These are phyloP conservation scores for Neuroscelio doddi DNA, from an alignment of 2,888 invertebrate genomes.

Conservation along the genomic window DNA sequence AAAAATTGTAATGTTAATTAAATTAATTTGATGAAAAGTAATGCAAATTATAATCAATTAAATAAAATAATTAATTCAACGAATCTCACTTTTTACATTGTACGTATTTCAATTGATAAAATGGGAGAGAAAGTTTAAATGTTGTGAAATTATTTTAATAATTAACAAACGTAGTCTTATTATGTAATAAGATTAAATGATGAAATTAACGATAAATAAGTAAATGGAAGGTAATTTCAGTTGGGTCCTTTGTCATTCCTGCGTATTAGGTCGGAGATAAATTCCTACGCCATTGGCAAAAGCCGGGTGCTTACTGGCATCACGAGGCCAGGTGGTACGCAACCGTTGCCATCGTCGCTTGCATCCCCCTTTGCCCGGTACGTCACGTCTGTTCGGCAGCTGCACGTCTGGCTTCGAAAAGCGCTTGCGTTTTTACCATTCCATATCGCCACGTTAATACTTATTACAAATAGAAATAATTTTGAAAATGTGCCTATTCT, in stretches of 20 bases:
- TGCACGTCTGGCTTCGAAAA: slow-evolving; percentile 50
- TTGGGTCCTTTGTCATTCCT: slow-evolving; percentile 18
- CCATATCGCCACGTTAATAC: neutral
- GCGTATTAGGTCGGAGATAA: slow-evolving; percentile 24
- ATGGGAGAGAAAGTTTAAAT: too few species aligned
- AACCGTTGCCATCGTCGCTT: slow-evolving; percentile 64
- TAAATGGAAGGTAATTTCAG: slow-evolving; percentile 13
- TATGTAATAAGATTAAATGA: too few species aligned
- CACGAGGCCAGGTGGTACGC: slow-evolving; percentile 67
- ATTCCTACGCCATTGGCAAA: slow-evolving; percentile 55
- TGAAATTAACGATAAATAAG: too few species aligned
- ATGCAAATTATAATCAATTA: too few species aligned
- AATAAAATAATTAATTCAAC: too few species aligned
- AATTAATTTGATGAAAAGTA: too few species aligned
- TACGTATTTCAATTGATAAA: too few species aligned
- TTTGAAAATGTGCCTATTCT: neutral
- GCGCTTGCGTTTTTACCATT: slow-evolving; percentile 16
- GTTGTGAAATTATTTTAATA: too few species aligned
- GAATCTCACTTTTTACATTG: too few species aligned
- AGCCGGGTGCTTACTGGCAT: slow-evolving; percentile 61
- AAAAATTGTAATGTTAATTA: too few species aligned
- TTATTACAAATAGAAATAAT: neutral
- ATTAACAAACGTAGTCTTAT: too few species aligned
- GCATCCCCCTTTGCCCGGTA: slow-evolving; percentile 58
- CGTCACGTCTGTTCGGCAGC: slow-evolving; percentile 59